A percentile compares a stretch with the other conserved stretches of the same genome.
These are phyloP conservation scores for Brienomyrus longianalis DNA, from an alignment of 2,113 vertebrate species.

Conservation along the genomic window DNA sequence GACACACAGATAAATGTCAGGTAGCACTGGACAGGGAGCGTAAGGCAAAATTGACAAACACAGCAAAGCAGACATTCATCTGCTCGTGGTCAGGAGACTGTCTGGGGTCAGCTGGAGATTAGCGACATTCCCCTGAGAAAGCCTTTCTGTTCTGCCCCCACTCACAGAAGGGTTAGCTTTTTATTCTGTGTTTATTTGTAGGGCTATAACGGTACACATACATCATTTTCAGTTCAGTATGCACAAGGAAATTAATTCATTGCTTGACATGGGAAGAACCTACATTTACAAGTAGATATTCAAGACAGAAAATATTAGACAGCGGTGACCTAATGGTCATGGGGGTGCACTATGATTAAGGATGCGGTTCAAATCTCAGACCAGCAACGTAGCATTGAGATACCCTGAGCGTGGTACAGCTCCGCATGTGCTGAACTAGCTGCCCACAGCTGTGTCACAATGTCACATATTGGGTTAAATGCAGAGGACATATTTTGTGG, in stretches of 20 bases:
- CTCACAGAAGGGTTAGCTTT: neutral
- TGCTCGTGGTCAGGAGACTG: neutral
- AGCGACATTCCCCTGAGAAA: neutral
- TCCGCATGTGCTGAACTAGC: neutral
- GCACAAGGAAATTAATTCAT: neutral
- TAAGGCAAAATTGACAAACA: neutral
- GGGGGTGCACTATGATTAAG: neutral
- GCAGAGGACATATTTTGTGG: no score
- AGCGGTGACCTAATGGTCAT: neutral
- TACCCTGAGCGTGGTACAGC: neutral
- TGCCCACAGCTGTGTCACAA: no score
- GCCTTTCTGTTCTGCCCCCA: no score
- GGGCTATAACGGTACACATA: neutral
- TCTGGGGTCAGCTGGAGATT: neutral
- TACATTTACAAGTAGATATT: neutral
- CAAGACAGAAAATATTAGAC: neutral
- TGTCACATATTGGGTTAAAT: no score
- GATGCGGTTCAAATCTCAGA: neutral
- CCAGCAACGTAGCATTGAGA: neutral
- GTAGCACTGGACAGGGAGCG: neutral
- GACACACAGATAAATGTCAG: neutral
- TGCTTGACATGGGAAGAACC: neutral
- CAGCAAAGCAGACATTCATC: neutral
- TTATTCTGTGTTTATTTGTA: neutral
- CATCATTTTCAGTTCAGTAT: neutral